A percentile compares a stretch with the other conserved stretches of the same genome.
phyloP scores from a whole-genome alignment of 1,140 invertebrate genomes.

The Drosophila jambulina region DNA sequence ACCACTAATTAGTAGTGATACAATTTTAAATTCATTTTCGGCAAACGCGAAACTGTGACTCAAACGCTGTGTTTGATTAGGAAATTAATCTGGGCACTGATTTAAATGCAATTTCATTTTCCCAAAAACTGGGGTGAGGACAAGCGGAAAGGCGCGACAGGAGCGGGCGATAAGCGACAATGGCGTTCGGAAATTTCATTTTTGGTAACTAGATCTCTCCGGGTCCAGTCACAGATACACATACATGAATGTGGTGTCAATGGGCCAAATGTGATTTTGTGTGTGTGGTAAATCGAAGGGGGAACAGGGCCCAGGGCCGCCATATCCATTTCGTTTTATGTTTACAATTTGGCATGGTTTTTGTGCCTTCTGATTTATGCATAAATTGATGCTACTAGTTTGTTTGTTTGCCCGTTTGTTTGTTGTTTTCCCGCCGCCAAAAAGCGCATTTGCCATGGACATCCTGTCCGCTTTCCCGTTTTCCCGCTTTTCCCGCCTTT shows the following conservation, averaged over 20 bases:
- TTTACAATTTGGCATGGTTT: conserved; percentile 71
- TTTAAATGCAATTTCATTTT: conserved; percentile 45
- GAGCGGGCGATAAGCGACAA: conserved; percentile 48
- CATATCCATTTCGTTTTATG: conserved; percentile 55
- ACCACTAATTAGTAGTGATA: conserved; percentile 30
- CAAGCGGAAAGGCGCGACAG: background rate
- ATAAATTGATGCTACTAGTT: conserved; percentile 70
- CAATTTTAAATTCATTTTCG: conserved; percentile 48
- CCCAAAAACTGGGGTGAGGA: background rate
- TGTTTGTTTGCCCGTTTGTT: conserved; percentile 55
- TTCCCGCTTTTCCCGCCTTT: conserved; percentile 1
- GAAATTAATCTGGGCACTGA: conserved; percentile 42
- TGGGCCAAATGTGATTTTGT: conserved; percentile 9
- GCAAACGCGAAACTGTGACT: background rate
- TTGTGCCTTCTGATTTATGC: conserved; percentile 70
- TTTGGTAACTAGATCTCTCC: conserved; percentile 47
- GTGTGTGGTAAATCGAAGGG: conserved; percentile 1
- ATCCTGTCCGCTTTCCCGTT: conserved; percentile 36
- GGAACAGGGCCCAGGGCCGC: background rate
- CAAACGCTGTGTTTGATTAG: conserved; percentile 25
- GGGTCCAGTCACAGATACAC: conserved; percentile 13
- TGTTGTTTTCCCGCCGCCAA: conserved; percentile 38
- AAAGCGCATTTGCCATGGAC: conserved; percentile 67
- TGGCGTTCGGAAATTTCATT: conserved; percentile 63
- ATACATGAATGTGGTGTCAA: conserved; percentile 41